Conservation (phyloP, 2,113 vertebrate genomes). For the Alexandromys fortis region DNA sequence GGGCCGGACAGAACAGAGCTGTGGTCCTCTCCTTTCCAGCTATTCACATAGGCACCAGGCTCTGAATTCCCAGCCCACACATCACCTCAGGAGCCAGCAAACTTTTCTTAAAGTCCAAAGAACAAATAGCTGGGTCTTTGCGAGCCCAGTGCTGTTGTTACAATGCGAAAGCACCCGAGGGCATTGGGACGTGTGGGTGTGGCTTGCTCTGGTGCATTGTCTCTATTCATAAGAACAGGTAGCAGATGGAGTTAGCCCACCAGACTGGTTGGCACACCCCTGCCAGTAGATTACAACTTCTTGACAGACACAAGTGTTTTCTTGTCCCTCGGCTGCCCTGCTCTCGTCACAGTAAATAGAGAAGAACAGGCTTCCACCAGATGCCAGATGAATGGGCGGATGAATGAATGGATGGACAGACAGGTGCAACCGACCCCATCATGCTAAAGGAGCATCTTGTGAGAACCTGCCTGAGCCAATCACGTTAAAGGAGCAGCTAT, state of each 20-base stretch:
- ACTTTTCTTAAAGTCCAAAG: neutral
- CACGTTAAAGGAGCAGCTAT: neutral
- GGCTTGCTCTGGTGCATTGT: neutral
- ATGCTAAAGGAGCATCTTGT: neutral
- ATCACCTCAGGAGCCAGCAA: neutral
- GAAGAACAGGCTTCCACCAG: neutral
- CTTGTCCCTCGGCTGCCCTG: neutral
- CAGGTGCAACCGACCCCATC: neutral
- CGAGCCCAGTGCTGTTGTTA: rapidly evolving
- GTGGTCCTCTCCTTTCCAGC: rapidly evolving
- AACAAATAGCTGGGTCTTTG: neutral
- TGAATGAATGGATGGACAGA: neutral
- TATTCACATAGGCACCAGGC: neutral
- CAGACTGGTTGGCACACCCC: neutral
- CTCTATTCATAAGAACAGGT: neutral
- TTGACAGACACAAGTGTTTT: neutral
- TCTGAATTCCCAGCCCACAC: neutral
- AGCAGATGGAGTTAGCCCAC: neutral
- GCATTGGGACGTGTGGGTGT: rapidly evolving
- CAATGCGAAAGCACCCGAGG: neutral
- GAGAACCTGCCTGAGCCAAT: neutral
- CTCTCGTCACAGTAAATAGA: neutral
- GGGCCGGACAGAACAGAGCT: neutral
- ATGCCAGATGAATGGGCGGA: neutral
- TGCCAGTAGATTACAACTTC: neutral